These are phyloP conservation scores for Phenacoccus solenopsis DNA, from an alignment of 1,140 invertebrate species.

Conservation along the genomic window DNA sequence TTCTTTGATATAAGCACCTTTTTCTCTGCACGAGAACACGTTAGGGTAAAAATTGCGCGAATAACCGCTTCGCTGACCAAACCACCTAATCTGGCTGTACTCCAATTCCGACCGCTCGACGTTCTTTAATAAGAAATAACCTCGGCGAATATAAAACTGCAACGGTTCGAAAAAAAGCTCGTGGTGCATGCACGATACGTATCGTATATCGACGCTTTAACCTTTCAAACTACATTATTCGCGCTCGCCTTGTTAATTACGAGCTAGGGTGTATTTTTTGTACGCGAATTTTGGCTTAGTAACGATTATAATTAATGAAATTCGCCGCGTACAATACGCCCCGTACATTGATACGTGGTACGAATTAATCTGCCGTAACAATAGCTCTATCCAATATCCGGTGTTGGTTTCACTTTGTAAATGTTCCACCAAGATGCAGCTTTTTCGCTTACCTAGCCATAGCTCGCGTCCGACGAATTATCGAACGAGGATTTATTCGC, in stretches of 20 bases:
- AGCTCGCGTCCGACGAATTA: no score
- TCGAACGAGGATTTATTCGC: no score
- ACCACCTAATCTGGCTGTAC: background rate
- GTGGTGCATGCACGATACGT: no score
- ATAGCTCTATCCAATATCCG: no score
- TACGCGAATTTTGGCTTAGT: background rate
- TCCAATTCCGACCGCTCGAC: background rate
- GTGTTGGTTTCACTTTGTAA: no score
- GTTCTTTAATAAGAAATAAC: background rate
- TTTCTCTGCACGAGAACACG: background rate
- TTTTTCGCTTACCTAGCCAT: no score
- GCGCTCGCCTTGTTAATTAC: background rate
- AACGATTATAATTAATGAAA: background rate
- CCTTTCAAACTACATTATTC: background rate
- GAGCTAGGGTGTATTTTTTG: background rate
- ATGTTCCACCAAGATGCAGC: no score
- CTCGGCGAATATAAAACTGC: background rate
- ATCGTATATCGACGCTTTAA: background rate
- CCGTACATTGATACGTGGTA: background rate
- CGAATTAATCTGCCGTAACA: slow-evolving; percentile 2
- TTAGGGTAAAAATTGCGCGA: background rate
- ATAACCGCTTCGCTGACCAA: background rate
- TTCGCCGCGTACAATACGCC: background rate
- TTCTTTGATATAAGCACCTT: no score
- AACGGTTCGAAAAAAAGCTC: no score